Percentiles rank a stretch among this genome's conserved stretches.
phyloP scores from a whole-genome alignment of 2,797 vertebrate species.

The Helostoma temminkii region DNA sequence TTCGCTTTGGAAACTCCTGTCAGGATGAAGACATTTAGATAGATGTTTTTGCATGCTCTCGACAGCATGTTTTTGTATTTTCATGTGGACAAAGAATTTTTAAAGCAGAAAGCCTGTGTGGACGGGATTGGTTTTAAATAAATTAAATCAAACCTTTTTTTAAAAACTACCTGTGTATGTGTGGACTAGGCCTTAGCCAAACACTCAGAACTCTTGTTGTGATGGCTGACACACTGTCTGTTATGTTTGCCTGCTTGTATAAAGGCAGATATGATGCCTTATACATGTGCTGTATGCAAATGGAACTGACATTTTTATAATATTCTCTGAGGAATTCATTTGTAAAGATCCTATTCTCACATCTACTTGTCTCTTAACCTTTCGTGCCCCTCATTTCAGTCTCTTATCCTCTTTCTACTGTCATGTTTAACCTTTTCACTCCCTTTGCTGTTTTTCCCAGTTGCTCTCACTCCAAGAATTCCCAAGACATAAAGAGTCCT shows the following conservation, averaged over 20 bases:
- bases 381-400: conserved; percentile 17
- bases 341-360: conserved; percentile 3
- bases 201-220: too few relatives aligned
- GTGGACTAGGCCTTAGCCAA: too few relatives aligned
- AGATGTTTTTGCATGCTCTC: too few relatives aligned
- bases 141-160: too few relatives aligned
- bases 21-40: too few relatives aligned
- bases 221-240: too few relatives aligned
- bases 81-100: too few relatives aligned
- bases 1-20: too few relatives aligned
- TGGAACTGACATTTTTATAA: conserved; percentile 21
- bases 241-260: background rate
- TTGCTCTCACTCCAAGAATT: conserved; percentile 15
- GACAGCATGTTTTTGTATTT: too few relatives aligned
- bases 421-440: conserved; percentile 12
- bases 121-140: too few relatives aligned
- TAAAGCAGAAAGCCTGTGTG: too few relatives aligned
- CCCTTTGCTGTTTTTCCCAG: background rate
- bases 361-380: conserved; percentile 18
- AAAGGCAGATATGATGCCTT: background rate
- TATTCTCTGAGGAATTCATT: conserved; percentile 26
- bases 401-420: conserved; percentile 29
- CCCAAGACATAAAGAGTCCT: background rate
- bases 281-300: conserved; percentile 20
- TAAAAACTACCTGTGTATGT: too few relatives aligned